A percentile compares a stretch with the other conserved stretches of the same genome.
Evolutionary conservation across 2,888 invertebrate genomes (phyloP).

Genomic region (Cephus runcator): DNA sequence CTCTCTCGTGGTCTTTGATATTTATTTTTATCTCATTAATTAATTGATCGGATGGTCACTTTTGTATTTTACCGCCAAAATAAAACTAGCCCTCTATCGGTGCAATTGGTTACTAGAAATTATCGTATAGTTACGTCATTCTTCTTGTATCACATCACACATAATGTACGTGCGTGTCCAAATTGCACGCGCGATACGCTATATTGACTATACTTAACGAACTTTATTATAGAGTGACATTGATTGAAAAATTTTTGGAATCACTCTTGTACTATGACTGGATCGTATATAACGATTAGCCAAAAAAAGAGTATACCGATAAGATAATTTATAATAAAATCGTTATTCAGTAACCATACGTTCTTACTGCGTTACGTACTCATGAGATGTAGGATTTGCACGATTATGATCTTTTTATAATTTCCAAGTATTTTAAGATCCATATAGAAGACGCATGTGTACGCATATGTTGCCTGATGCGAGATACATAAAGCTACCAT

Average conservation of each 20-base stretch:
- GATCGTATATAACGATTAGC: neutral
- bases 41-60: neutral
- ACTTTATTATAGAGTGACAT: no score
- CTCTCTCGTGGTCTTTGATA: neutral
- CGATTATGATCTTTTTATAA: no score
- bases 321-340: no score
- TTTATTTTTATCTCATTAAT: neutral
- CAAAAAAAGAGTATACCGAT: no score
- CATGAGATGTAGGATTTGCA: no score
- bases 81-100: neutral
- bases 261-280: neutral
- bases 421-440: no score
- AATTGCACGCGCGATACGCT: no score
- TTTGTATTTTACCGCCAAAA: neutral
- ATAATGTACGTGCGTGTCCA: no score
- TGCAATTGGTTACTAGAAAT: neutral
- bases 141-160: no score
- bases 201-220: no score
- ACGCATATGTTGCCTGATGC: neutral
- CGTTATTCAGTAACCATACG: no score
- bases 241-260: neutral
- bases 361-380: no score
- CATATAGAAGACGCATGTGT: neutral
- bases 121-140: neutral
- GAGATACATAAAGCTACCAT: conserved; percentile 6